phyloP scores from a whole-genome alignment of 64 coral and sea anemone species.

The Actinia tenebrosa region DNA sequence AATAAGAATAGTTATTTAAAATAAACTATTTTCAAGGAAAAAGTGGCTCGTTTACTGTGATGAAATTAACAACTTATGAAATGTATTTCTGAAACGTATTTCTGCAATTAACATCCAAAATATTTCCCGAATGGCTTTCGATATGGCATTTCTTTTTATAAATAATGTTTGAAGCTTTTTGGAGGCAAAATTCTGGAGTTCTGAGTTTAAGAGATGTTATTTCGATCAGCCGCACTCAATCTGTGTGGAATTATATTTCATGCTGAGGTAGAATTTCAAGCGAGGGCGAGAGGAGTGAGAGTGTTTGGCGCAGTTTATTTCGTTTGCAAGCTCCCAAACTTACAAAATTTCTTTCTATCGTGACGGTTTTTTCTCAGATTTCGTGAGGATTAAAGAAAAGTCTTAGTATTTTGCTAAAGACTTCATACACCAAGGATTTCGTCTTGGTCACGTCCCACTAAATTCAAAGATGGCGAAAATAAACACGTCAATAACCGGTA shows the following conservation, averaged over 20 bases:
- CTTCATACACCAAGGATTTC: not conserved
- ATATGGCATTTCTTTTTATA: not conserved
- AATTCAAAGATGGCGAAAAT: not conserved
- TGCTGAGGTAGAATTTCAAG: not conserved
- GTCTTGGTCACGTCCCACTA: not conserved
- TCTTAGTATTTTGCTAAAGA: not conserved
- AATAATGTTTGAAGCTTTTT: not conserved
- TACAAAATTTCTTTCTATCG: not conserved
- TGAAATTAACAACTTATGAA: not conserved
- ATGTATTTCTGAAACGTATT: not conserved
- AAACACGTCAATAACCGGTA: not conserved
- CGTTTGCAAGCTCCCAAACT: not conserved
- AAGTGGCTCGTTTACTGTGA: not conserved
- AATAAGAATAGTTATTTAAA: not conserved
- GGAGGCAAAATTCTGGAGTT: not conserved
- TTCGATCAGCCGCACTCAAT: not conserved
- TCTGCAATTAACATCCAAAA: not conserved
- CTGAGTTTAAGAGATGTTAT: not conserved
- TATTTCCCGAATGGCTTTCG: not conserved
- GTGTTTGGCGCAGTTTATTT: not conserved
- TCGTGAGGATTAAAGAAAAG: not conserved
- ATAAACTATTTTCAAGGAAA: constrained; percentile 15
- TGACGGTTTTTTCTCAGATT: not conserved
- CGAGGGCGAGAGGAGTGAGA: not conserved
- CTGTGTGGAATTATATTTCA: not conserved